These are phyloP conservation scores for Prosopocoilus inquinatus DNA, from an alignment of 2,888 invertebrate species.

Conservation along the genomic window DNA sequence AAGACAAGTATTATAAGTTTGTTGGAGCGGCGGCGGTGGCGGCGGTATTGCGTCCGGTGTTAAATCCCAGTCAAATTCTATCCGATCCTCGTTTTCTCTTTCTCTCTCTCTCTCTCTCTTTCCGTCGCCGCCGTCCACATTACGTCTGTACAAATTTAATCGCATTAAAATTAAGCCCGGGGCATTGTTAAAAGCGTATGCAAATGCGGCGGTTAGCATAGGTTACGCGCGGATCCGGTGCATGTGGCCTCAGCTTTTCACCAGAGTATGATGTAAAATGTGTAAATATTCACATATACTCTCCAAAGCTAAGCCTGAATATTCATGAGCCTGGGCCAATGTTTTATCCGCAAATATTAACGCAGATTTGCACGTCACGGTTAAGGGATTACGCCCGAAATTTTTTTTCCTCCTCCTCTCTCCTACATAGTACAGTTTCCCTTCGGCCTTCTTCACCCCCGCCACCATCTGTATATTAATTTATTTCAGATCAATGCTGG, in stretches of 20 bases:
- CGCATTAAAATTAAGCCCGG: constrained; percentile 38
- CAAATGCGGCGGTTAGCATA: constrained; percentile 37
- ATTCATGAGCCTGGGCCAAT: constrained; percentile 31
- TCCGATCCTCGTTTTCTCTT: no score
- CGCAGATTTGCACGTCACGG: constrained; percentile 26
- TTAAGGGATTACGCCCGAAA: neutral
- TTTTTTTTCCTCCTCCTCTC: neutral
- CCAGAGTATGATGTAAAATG: constrained; percentile 37
- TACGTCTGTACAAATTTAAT: constrained; percentile 33
- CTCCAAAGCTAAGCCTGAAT: constrained; percentile 24
- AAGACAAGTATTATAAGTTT: no score
- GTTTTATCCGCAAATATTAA: constrained; percentile 34
- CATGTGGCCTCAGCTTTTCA: constrained; percentile 30
- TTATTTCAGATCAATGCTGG: no score
- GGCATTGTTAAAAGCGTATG: constrained; percentile 38
- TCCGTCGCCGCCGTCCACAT: neutral
- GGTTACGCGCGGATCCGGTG: constrained; percentile 32
- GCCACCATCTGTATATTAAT: no score
- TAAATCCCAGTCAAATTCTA: no score
- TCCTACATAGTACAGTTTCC: no score
- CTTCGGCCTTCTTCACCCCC: neutral
- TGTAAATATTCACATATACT: constrained; percentile 38
- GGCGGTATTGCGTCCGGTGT: no score
- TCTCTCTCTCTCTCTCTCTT: no score
- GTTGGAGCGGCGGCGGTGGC: no score